Base-by-base conservation (phyloP, 2,797 vertebrate genomes). In the Emydoidea blandingii region DNA sequence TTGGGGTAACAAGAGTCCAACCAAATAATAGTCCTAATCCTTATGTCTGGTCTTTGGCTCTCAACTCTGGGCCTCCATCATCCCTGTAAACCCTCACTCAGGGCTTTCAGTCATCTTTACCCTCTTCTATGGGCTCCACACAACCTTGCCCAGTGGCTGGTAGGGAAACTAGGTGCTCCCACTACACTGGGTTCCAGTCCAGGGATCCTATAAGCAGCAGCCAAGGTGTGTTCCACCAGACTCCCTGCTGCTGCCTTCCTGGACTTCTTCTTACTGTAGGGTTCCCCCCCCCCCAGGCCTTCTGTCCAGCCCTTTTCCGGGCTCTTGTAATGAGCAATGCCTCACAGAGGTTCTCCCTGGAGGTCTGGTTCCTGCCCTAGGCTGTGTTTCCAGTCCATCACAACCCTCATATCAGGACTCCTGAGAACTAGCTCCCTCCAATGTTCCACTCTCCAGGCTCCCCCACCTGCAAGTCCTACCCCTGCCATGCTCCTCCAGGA, bases 211-310 rank as follows among this genome's bases (percentile, higher is more conserved):
- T 62, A 34, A 34, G 29, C 6, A 62, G 59, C 59, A 34, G 14
- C 31, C 34, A n/a, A 68, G 34, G 18, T 68, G 34, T 37, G 62
- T 34, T n/a, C 18, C 62, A 68, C 34, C 62, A 37, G 34, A 68
- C 18, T n/a, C 34, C 62, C 62, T 68, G 62, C 34, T 37, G 34
- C 34, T 68, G 62, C 62, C 34, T 68, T 18, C 18, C 59, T 34
- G 59, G 31, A n/a, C 18, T 37, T 8, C 29, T 62, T n/a, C 59
- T 8, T 65, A 31, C 59, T 65, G 59, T 65, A 18, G 15, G 8
- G 34, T n/a, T 16, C 4, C 2, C 3, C 3, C 14, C 29, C 7
- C 62, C 3, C 1, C 34, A 37, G 62, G 31, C 7, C 34, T 18
- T 65, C 34, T 68, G 4, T 68, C 34, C 62, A 68, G 62, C 34